Conservation (phyloP, 2,797 vertebrate species). For the Xyrichtys novacula region DNA sequence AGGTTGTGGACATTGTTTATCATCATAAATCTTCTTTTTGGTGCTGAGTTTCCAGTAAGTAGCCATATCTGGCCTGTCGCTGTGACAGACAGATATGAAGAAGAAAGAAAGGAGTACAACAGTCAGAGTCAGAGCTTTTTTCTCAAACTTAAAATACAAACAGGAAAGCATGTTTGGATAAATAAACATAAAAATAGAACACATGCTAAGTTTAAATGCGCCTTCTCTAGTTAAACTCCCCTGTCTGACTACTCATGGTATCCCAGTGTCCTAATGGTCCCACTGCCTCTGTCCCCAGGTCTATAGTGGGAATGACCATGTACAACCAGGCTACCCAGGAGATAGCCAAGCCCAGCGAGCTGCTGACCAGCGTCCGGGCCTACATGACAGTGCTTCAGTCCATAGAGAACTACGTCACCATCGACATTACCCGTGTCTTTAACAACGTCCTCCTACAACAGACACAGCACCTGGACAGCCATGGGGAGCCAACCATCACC, state of each 20-base stretch:
- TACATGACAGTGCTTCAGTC: constrained; percentile 99
- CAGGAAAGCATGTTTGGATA: no score
- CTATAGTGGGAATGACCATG: constrained; percentile 94
- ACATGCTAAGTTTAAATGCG: no score
- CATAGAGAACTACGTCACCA: constrained; percentile 99
- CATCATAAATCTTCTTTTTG: not conserved
- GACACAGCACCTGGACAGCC: constrained; percentile 99
- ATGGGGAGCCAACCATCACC: constrained; percentile 99
- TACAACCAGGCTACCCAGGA: constrained; percentile 99
- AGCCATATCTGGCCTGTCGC: no score
- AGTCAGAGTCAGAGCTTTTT: no score
- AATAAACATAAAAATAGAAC: no score
- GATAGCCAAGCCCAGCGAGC: constrained; percentile 98
- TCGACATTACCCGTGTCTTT: constrained; percentile 98
- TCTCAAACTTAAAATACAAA: no score
- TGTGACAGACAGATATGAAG: no score
- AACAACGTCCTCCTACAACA: constrained; percentile 99
- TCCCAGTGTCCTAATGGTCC: no score
- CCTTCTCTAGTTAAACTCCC: no score
- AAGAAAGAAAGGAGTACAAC: no score
- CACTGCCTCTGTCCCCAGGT: constrained; percentile 47
- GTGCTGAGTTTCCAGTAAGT: no score
- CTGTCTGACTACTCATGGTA: no score
- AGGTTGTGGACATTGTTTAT: not conserved
- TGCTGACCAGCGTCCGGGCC: constrained; percentile 96